phyloP scores from a whole-genome alignment of 2,113 vertebrate genomes.

The Perca flavescens region DNA sequence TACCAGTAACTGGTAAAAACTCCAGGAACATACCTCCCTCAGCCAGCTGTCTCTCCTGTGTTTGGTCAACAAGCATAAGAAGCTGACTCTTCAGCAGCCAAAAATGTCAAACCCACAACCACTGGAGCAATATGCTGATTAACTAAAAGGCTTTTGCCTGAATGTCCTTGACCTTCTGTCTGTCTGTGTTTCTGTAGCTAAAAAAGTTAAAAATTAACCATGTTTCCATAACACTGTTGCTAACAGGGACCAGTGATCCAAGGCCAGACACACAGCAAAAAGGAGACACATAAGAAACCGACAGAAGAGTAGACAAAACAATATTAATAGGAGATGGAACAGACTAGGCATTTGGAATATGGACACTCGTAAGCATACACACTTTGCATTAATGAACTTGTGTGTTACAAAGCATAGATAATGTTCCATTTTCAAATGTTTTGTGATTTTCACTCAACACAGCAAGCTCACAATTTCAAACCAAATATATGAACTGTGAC shows the following conservation, averaged over 20 bases:
- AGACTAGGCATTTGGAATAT: background rate
- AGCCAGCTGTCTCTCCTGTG: background rate
- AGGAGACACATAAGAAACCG: background rate
- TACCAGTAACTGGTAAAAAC: background rate
- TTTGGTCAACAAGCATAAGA: constrained; percentile 41
- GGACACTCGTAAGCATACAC: background rate
- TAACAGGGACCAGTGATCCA: constrained; percentile 42
- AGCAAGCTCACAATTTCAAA: background rate
- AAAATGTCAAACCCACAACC: constrained; percentile 37
- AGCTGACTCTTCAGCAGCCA: constrained; percentile 11
- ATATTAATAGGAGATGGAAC: constrained; percentile 7
- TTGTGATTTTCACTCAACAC: background rate
- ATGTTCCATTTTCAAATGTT: background rate
- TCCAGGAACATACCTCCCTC: background rate
- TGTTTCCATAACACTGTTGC: constrained; percentile 72
- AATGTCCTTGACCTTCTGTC: constrained; percentile 50
- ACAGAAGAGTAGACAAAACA: constrained; percentile 21
- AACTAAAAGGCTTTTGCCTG: constrained; percentile 13
- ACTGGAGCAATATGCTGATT: background rate
- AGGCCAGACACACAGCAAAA: constrained; percentile 45
- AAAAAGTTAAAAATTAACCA: constrained; percentile 23
- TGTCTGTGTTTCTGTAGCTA: constrained; percentile 22
- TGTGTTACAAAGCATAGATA: constrained; percentile 1
- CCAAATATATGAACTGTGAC: background rate
- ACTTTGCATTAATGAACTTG: background rate